Evolutionary conservation across 2,113 vertebrate species (phyloP).

Genomic region (Percina caprodes): DNA sequence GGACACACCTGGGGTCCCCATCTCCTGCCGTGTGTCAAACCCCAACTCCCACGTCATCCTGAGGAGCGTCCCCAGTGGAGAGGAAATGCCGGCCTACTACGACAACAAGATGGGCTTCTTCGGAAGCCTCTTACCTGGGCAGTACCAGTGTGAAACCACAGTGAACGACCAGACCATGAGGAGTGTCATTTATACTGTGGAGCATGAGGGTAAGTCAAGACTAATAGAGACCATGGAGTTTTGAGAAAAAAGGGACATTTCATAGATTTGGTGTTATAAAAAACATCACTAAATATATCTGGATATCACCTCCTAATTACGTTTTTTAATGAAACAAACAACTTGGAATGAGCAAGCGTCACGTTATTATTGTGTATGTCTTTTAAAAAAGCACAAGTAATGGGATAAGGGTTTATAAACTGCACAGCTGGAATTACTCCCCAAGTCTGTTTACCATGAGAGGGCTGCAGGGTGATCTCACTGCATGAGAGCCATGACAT

Average conservation of each 20-base stretch:
- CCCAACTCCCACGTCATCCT: constrained; percentile 86
- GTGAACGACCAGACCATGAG: constrained; percentile 75
- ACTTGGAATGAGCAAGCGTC: background rate
- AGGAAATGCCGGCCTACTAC: constrained; percentile 80
- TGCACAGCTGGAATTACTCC: constrained; percentile 59
- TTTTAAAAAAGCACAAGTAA: constrained; percentile 4
- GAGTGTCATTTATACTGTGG: constrained; percentile 87
- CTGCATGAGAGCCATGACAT: constrained; percentile 55
- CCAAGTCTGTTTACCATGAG: constrained; percentile 39
- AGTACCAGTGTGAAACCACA: constrained; percentile 89
- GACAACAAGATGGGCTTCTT: constrained; percentile 90
- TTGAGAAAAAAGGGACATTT: background rate
- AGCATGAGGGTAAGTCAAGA: constrained; percentile 80
- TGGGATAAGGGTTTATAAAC: background rate
- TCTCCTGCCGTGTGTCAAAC: constrained; percentile 91
- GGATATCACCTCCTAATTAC: background rate
- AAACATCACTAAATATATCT: background rate
- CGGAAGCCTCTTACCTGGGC: constrained; percentile 82
- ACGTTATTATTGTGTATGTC: background rate
- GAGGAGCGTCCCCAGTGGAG: constrained; percentile 73
- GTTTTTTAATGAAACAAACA: background rate
- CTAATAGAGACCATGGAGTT: background rate
- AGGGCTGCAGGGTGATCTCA: constrained; percentile 59
- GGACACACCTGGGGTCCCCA: constrained; percentile 71
- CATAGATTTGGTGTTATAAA: background rate